phyloP scores from a whole-genome alignment of 2,113 vertebrate species.

The Burhinus oedicnemus region DNA sequence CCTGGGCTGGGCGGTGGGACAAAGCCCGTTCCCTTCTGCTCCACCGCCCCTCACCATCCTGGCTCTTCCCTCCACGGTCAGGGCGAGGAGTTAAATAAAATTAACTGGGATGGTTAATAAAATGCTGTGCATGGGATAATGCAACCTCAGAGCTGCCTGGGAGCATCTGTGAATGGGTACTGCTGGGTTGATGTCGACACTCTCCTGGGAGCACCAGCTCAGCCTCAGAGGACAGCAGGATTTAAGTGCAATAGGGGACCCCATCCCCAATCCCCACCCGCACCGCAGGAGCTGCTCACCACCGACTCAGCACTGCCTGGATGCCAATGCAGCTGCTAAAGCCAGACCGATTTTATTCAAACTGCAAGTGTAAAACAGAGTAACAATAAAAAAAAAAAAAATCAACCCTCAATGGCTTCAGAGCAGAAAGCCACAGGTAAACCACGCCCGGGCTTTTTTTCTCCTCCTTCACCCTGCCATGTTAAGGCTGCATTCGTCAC shows the following conservation, averaged over 20 bases:
- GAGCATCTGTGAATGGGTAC: not conserved
- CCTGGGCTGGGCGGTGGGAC: slow-evolving; percentile 25
- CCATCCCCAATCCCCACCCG: fast-evolving
- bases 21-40: slow-evolving; percentile 41
- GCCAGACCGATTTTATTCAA: slow-evolving; percentile 61
- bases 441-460: not conserved
- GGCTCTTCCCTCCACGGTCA: fast-evolving
- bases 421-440: slow-evolving; percentile 17
- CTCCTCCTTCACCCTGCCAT: not conserved
- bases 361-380: slow-evolving; percentile 43
- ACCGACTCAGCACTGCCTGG: not conserved
- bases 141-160: not conserved
- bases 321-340: not conserved
- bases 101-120: not conserved
- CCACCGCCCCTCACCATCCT: not conserved
- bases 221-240: not conserved
- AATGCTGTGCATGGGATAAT: fast-evolving
- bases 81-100: not conserved
- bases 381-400: not conserved
- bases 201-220: fast-evolving
- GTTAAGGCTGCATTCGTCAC: slow-evolving; percentile 38
- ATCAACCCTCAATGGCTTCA: not conserved
- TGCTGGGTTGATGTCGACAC: not conserved
- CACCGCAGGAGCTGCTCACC: not conserved
- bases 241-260: not conserved